phyloP scores from a whole-genome alignment of 2,113 vertebrate genomes.

The Corythoichthys haematopterus region DNA sequence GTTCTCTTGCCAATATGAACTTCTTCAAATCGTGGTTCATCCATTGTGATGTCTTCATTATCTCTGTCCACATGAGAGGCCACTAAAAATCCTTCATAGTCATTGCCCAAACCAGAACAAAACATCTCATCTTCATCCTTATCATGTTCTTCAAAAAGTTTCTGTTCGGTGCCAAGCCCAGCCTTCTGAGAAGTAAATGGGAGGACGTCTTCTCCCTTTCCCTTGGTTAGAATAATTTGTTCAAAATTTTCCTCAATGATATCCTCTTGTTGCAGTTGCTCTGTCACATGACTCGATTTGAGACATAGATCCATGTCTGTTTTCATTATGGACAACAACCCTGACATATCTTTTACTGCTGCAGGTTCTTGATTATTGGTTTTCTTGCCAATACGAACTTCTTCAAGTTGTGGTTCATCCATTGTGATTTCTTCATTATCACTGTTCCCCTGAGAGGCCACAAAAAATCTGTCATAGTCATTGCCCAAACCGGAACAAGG shows the following conservation, averaged over 20 bases:
- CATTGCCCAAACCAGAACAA: background rate
- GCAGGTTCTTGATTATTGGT: constrained; percentile 23
- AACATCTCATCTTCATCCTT: background rate
- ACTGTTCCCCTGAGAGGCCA: background rate
- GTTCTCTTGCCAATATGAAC: constrained; percentile 54
- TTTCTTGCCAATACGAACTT: constrained; percentile 29
- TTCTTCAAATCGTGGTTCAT: constrained; percentile 58
- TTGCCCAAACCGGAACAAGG: background rate
- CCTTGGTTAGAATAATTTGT: constrained; percentile 41
- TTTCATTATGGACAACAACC: constrained; percentile 62
- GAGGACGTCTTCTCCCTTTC: constrained; percentile 26
- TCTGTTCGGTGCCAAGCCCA: background rate
- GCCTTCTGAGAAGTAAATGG: constrained; percentile 1
- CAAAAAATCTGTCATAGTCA: background rate
- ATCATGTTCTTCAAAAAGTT: constrained; percentile 6
- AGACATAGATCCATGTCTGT: constrained; percentile 61
- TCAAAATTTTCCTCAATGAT: constrained; percentile 51
- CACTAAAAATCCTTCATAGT: constrained; percentile 1
- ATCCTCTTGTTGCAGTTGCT: constrained; percentile 38
- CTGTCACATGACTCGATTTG: constrained; percentile 29
- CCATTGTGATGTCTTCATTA: background rate
- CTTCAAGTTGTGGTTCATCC: constrained; percentile 4
- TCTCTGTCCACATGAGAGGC: constrained; percentile 72
- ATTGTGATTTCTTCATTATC: constrained; percentile 5
- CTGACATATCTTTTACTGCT: constrained; percentile 50